Conservation (phyloP, 2,113 vertebrate genomes). For the Elgaria multicarinata region DNA sequence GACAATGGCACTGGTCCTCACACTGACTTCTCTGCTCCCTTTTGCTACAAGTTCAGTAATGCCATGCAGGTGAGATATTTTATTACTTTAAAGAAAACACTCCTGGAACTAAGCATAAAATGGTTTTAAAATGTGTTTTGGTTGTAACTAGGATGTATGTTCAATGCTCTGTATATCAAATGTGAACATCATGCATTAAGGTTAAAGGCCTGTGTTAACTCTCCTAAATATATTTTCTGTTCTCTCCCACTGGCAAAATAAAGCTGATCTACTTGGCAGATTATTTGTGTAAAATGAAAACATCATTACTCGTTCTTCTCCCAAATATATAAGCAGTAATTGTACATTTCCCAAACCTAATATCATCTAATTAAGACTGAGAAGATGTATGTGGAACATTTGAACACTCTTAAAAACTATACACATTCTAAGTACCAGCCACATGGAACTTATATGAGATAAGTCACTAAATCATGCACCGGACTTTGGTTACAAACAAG, state of each 20-base stretch:
- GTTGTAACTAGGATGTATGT: too few species aligned
- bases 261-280: neutral
- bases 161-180: too few species aligned
- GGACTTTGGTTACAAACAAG: neutral
- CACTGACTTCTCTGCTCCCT: too few species aligned
- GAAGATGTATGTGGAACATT: neutral
- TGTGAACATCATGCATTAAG: neutral
- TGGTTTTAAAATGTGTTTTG: too few species aligned
- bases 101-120: too few species aligned
- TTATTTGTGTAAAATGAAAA: neutral
- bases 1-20: too few species aligned
- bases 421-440: neutral
- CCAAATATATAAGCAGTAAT: neutral
- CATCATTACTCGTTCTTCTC: neutral
- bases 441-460: neutral
- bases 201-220: conserved; percentile 3
- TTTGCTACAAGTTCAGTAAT: too few species aligned
- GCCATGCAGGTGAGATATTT: too few species aligned
- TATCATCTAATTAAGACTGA: neutral
- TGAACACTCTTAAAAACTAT: neutral
- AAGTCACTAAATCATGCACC: neutral
- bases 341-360: neutral
- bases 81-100: too few species aligned
- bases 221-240: neutral
- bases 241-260: neutral